These are phyloP conservation scores for Agrochola litura DNA, from an alignment of 2,888 invertebrate species.

Conservation along the genomic window DNA sequence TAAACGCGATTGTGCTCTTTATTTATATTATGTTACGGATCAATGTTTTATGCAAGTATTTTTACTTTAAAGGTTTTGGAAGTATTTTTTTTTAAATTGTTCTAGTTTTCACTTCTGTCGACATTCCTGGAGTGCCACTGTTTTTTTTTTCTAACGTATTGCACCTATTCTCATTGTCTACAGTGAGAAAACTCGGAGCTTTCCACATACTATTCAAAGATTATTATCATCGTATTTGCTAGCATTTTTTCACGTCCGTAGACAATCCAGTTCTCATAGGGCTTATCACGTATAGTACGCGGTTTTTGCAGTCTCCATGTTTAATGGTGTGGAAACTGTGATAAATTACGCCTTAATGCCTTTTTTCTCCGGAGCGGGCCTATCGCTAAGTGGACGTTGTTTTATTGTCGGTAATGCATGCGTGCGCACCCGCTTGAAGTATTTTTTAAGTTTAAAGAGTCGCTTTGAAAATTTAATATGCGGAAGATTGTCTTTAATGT, in stretches of 20 bases:
- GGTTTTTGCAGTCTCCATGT: conserved; percentile 86
- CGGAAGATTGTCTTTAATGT: conserved; percentile 23
- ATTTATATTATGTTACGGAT: too few species aligned
- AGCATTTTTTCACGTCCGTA: conserved; percentile 79
- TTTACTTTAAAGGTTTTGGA: too few species aligned
- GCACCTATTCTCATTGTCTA: neutral
- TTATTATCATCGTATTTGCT: conserved; percentile 39
- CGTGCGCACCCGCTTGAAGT: conserved; percentile 41
- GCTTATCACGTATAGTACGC: conserved; percentile 86
- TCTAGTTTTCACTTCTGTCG: too few species aligned
- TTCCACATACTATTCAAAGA: conserved; percentile 29
- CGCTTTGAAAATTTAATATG: conserved; percentile 33
- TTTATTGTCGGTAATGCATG: conserved; percentile 77
- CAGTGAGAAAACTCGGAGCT: neutral
- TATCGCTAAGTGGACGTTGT: conserved; percentile 78
- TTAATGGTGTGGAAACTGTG: conserved; percentile 88
- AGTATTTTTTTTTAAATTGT: too few species aligned
- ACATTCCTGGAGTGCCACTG: too few species aligned
- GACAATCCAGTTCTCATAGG: conserved; percentile 82
- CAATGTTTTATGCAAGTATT: too few species aligned
- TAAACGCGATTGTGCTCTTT: too few species aligned
- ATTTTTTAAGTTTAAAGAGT: conserved; percentile 18
- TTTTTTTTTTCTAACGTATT: too few species aligned
- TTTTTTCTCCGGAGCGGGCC: conserved; percentile 80
- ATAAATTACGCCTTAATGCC: conserved; percentile 88